Evolutionary conservation across 2,888 invertebrate species (phyloP).

Genomic region (Lamellibrachia columna): DNA sequence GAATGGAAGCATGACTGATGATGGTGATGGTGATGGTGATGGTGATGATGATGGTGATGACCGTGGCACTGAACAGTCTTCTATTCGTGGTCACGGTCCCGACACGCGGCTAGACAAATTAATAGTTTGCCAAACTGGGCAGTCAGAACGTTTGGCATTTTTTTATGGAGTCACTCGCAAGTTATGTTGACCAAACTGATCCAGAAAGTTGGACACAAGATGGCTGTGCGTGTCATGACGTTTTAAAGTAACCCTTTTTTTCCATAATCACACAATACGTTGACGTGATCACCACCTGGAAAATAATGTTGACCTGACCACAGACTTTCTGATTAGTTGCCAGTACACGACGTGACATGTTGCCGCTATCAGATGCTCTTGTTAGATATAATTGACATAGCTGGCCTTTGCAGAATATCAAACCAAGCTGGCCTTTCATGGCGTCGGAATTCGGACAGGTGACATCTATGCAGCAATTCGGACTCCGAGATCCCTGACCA

Average conservation of each 20-base stretch:
- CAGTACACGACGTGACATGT: background rate
- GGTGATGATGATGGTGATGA: no score
- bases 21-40: no score
- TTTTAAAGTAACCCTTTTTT: background rate
- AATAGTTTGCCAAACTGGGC: no score
- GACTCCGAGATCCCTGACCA: background rate
- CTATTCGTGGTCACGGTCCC: no score
- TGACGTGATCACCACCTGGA: background rate
- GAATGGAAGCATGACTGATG: no score
- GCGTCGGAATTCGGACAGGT: background rate
- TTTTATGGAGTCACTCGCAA: no score
- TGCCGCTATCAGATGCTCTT: background rate
- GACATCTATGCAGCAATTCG: background rate
- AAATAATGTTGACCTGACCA: background rate
- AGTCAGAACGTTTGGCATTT: no score
- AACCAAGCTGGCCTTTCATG: background rate
- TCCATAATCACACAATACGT: background rate
- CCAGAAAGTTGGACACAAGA: no score
- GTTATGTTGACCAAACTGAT: no score
- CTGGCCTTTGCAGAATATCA: background rate
- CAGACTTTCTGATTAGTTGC: background rate
- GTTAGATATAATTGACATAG: background rate
- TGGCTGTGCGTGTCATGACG: background rate
- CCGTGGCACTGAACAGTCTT: no score
- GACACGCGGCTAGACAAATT: no score